Base-by-base conservation (phyloP, 2,113 vertebrate genomes). In the Lamprotornis superbus region DNA sequence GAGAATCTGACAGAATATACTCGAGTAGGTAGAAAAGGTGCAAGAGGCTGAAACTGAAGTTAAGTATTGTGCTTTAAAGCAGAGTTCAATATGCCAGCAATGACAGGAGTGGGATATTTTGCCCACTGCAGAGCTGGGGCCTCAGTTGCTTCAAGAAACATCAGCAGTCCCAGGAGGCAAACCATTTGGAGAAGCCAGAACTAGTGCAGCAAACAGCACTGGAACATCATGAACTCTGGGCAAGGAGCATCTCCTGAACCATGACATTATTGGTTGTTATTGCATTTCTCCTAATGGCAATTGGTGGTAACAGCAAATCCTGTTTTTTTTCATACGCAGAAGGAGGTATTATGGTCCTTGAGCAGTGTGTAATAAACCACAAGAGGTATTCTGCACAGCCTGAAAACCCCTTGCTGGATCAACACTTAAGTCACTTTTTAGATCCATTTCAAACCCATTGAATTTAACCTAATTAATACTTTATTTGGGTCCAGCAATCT, bases 381-480 rank as follows among this genome's bases (percentile, higher is more conserved):
- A 76, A 56, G 31, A 87, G n/a, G 20, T 74, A 28, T 9, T 57
- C 61, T 63, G 63, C 20, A 23, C 28, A 55, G 33, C 27, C 63
- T 77, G 63, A 59, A 88, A 92, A 50, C 15, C 8, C 30, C 23
- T 53, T 90, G 40, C 35, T 23, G n/a, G 27, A 40, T 89, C 70
- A 76, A 49, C 3, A 0, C 53, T 65, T 83, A 65, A 64, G 30
- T 73, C 31, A 46, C 42, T 80, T 68, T 10, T 69, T 86, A 92
- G 50, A 80, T 93, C 40, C 57, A 61, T 77, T 81, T 55, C 63
- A 77, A 88, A 85, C 8, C 23, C 27, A 33, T 6, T 92, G 35
- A 92, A 70, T 83, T 95, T 90, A 83, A 70, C 27, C 5, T 47
- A 81, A 35, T 69, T 84, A 71, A 76, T 63, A 25, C 33, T 60